Conservation (phyloP, 2,113 vertebrate genomes). For the Sula dactylatra region DNA sequence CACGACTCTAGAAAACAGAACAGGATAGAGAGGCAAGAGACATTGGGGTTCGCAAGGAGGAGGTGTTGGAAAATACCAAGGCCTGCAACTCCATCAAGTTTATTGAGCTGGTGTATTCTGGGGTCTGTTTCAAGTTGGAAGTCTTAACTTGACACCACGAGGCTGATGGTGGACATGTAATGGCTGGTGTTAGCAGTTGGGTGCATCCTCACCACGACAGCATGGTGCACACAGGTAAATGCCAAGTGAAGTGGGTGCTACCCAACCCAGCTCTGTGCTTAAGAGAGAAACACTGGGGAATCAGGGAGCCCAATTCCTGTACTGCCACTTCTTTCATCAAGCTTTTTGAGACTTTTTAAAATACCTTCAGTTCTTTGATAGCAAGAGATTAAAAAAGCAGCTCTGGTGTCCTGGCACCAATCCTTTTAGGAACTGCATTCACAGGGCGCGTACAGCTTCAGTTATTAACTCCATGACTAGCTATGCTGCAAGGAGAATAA, state of each 20-base stretch:
- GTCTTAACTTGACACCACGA: not conserved
- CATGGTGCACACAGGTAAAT: not conserved
- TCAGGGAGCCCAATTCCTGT: not conserved
- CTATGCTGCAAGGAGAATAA: not conserved
- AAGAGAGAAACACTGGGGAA: not conserved
- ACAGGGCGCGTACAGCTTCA: not conserved
- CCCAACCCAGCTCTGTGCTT: not conserved
- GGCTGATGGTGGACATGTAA: fast-evolving
- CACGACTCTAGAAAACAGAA: not conserved
- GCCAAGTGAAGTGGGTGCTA: not conserved
- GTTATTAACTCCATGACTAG: not conserved
- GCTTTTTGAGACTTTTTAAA: not conserved
- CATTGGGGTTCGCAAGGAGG: not conserved
- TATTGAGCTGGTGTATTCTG: not conserved
- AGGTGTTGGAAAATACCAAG: not conserved
- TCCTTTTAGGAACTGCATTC: not conserved
- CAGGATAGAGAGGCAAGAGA: not conserved
- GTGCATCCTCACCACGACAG: not conserved
- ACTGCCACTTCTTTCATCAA: not conserved
- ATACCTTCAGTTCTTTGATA: not conserved
- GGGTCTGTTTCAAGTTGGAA: not conserved
- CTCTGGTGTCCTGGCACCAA: not conserved
- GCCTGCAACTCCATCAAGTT: not conserved
- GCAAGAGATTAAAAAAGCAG: not conserved
- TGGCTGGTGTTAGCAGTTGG: not conserved